Percentiles rank a stretch among this genome's conserved stretches.
Conservation (phyloP, 2,888 invertebrate genomes). For the Elgonia sp. region DNA sequence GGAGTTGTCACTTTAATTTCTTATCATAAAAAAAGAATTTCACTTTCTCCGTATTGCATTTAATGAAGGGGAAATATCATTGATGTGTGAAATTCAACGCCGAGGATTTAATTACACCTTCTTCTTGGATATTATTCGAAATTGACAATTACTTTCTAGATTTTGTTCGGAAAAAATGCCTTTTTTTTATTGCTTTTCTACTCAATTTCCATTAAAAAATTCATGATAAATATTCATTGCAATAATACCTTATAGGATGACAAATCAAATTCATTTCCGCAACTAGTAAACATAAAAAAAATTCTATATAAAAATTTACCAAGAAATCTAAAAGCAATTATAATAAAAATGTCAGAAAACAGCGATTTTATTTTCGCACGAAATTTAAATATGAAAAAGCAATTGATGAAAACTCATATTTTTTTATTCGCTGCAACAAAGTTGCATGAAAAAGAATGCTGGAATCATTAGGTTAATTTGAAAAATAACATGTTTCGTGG, state of each 20-base stretch:
- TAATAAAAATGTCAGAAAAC: no score
- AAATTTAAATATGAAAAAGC: no score
- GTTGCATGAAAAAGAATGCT: neutral
- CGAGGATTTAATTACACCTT: constrained; percentile 66
- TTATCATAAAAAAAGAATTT: constrained; percentile 51
- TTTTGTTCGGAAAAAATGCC: constrained; percentile 18
- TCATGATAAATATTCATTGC: no score
- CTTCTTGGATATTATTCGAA: constrained; percentile 50
- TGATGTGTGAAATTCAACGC: constrained; percentile 74
- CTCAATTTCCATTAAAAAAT: no score
- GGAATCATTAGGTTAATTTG: neutral
- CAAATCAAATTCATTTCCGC: no score
- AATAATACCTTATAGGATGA: no score
- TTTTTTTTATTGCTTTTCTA: neutral
- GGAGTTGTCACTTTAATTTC: constrained; percentile 62
- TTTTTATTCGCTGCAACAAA: neutral
- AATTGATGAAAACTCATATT: neutral
- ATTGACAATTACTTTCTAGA: constrained; percentile 67
- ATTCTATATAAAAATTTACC: no score
- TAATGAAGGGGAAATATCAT: constrained; percentile 71
- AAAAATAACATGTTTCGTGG: constrained; percentile 13
- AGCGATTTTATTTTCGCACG: no score
- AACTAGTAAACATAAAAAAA: no score
- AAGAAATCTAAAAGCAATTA: no score
- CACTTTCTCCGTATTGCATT: constrained; percentile 72